Percentiles rank a stretch among this genome's conserved stretches.
phyloP scores from a whole-genome alignment of 1,140 invertebrate species.

The Paralvinella palmiformis region DNA sequence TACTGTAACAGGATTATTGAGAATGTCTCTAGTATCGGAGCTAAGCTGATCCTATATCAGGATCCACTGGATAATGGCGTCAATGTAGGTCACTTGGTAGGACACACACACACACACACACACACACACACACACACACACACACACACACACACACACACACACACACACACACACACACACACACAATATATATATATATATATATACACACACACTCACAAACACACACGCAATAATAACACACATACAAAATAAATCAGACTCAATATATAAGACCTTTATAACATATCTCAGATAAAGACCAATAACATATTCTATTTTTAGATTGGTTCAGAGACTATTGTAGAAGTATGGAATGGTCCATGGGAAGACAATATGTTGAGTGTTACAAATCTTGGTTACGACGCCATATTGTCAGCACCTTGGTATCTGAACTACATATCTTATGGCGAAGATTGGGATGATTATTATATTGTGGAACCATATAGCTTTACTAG shows the following conservation, averaged over 20 bases:
- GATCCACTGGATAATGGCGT: slow-evolving; percentile 80
- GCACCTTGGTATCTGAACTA: slow-evolving; percentile 82
- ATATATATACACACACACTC: no score
- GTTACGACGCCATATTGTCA: slow-evolving; percentile 64
- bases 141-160: no score
- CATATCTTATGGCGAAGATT: slow-evolving; percentile 65
- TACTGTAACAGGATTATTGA: slow-evolving; percentile 63
- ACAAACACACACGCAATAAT: no score
- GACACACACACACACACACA: no score
- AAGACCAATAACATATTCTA: no score
- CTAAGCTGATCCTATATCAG: slow-evolving; percentile 75
- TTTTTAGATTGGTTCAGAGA: slow-evolving; percentile 47
- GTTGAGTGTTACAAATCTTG: slow-evolving; percentile 52
- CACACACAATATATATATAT: no score
- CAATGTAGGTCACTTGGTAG: no score
- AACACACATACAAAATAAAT: no score
- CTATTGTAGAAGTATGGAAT: slow-evolving; percentile 55
- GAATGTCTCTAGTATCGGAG: slow-evolving; percentile 41
- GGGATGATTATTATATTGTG: slow-evolving; percentile 68
- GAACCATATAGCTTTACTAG: slow-evolving; percentile 49
- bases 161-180: no score
- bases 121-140: no score
- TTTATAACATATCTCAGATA: no score
- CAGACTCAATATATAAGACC: no score
- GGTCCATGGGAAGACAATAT: slow-evolving; percentile 46